A percentile compares a stretch with the other conserved stretches of the same genome.
Conservation (phyloP, 2,113 vertebrate genomes). For the Rutilus rutilus region DNA sequence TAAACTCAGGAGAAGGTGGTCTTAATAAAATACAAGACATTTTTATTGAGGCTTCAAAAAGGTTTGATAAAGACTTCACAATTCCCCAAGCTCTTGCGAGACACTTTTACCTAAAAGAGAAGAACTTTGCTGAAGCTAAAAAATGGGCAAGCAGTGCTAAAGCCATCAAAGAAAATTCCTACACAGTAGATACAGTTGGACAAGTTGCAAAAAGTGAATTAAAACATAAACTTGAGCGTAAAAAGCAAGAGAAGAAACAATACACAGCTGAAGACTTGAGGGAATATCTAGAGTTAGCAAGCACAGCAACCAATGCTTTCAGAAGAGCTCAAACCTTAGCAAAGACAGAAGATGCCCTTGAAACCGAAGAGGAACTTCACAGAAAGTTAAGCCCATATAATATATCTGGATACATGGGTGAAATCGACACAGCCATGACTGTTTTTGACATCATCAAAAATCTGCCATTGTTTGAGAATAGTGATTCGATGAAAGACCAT, state of each 20-base stretch:
- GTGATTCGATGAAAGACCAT: constrained; percentile 53
- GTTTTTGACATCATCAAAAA: constrained; percentile 71
- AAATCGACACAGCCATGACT: constrained; percentile 75
- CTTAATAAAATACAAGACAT: constrained; percentile 37
- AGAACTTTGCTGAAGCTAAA: constrained; percentile 59
- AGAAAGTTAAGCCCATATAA: constrained; percentile 71
- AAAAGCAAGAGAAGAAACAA: constrained; percentile 54
- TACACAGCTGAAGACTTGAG: constrained; percentile 57
- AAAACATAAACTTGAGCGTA: constrained; percentile 58
- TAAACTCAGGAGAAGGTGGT: no score
- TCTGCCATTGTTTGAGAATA: constrained; percentile 69
- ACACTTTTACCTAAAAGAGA: constrained; percentile 61
- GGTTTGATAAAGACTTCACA: constrained; percentile 51
- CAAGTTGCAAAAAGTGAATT: constrained; percentile 80
- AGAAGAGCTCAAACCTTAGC: constrained; percentile 74
- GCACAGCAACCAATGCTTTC: constrained; percentile 74
- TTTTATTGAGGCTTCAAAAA: constrained; percentile 63
- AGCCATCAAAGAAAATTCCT: constrained; percentile 74
- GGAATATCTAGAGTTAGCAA: constrained; percentile 67
- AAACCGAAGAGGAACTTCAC: constrained; percentile 51
- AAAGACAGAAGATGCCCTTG: background rate
- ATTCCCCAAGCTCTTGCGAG: constrained; percentile 70
- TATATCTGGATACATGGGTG: constrained; percentile 72
- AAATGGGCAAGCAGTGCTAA: constrained; percentile 76
- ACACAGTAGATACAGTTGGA: constrained; percentile 77